Conservation (phyloP, 2,113 vertebrate species). For the Pangasianodon gigas region DNA sequence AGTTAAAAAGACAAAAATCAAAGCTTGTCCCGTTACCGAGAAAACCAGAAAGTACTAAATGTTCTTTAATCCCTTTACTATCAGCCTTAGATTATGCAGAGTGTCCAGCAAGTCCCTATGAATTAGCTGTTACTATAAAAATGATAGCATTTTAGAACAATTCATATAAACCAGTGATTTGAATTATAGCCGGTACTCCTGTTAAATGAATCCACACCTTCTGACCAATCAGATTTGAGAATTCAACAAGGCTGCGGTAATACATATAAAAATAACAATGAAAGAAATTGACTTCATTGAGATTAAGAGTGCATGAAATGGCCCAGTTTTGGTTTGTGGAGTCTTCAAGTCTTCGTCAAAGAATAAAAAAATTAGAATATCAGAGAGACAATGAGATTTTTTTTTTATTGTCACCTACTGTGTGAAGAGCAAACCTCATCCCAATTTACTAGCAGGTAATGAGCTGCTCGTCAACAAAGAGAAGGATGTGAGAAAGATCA, state of each 20-base stretch:
- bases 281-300: neutral
- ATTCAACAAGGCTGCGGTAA: neutral
- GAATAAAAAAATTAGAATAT: neutral
- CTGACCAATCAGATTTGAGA: neutral
- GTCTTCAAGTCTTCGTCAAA: neutral
- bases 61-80: neutral
- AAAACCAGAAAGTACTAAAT: neutral
- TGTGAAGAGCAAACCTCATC: constrained; percentile 35
- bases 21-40: neutral
- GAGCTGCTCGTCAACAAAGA: constrained; percentile 49
- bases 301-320: constrained; percentile 57
- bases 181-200: neutral
- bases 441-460: constrained; percentile 58
- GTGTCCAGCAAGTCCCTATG: neutral
- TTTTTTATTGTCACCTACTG: constrained; percentile 47
- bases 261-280: neutral
- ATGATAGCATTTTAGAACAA: too few relatives aligned
- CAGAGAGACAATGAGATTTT: constrained; percentile 18
- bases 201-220: neutral
- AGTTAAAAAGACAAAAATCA: neutral
- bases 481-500: constrained; percentile 19
- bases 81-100: neutral
- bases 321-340: constrained; percentile 60
- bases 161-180: too few relatives aligned
- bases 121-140: too few relatives aligned